These are phyloP conservation scores for Chanos chanos DNA, from an alignment of 2,797 vertebrate species.

Conservation along the genomic window DNA sequence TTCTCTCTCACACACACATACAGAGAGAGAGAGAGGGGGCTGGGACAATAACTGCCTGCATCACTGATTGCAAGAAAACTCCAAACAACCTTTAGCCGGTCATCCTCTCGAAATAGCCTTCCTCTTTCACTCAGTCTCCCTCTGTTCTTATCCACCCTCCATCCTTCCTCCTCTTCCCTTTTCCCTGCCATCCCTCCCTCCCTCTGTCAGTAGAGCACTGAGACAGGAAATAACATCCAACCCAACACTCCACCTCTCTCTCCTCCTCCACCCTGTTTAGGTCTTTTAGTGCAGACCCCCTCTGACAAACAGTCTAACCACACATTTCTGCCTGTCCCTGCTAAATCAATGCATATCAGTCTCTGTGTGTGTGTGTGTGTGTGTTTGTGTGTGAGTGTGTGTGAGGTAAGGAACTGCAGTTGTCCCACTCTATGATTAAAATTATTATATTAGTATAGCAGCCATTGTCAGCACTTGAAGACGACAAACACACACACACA, in stretches of 20 bases:
- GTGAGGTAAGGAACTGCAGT: neutral
- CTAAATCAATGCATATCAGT: neutral
- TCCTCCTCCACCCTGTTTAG: constrained; percentile 1
- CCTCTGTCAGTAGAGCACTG: constrained; percentile 19
- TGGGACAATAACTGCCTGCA: too few relatives aligned
- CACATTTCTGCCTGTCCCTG: constrained; percentile 6
- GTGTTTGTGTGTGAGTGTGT: neutral
- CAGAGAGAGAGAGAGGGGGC: too few relatives aligned
- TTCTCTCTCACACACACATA: too few relatives aligned
- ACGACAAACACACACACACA: constrained; percentile 1
- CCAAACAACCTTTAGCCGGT: too few relatives aligned
- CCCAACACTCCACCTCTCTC: neutral
- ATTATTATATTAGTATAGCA: constrained; percentile 5
- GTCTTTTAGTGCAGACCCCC: constrained; percentile 25
- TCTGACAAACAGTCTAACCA: neutral
- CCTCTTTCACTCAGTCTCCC: too few relatives aligned
- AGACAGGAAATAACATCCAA: constrained; percentile 23
- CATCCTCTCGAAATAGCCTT: too few relatives aligned
- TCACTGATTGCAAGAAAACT: too few relatives aligned
- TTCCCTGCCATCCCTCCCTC: constrained; percentile 6
- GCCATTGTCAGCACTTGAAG: too few relatives aligned
- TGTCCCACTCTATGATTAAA: neutral
- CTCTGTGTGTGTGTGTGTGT: neutral
- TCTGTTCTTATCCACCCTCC: too few relatives aligned
- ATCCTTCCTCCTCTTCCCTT: too few relatives aligned